Percentiles rank a stretch among this genome's conserved stretches.
Evolutionary conservation across 2,888 invertebrate species (phyloP).

Genomic region (Eupithecia centaureata): DNA sequence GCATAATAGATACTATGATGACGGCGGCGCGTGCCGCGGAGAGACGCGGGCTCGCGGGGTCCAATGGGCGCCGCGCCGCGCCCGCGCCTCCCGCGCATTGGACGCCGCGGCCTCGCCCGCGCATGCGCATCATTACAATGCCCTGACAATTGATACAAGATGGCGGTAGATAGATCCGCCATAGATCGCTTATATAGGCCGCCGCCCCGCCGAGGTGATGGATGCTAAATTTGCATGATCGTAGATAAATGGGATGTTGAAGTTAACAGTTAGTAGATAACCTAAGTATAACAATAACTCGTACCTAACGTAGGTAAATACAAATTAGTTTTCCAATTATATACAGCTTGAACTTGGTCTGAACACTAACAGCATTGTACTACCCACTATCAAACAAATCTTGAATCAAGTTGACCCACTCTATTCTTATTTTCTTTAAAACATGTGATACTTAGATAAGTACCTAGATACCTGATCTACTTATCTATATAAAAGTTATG

Average conservation of each 20-base stretch:
- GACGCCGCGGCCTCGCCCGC: constrained; percentile 40
- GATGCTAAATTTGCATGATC: constrained; percentile 48
- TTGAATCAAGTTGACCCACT: background rate
- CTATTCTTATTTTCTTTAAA: background rate
- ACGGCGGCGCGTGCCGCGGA: background rate
- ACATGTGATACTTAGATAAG: too few species aligned
- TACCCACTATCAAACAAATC: background rate
- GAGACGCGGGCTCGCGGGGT: constrained; percentile 33
- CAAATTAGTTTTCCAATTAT: background rate
- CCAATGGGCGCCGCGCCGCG: constrained; percentile 48
- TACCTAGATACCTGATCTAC: too few species aligned
- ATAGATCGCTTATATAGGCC: too few species aligned
- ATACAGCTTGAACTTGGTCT: background rate
- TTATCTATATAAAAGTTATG: too few species aligned
- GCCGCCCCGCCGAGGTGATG: constrained; percentile 46
- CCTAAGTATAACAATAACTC: background rate
- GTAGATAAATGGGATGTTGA: constrained; percentile 20
- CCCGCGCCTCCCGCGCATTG: constrained; percentile 49
- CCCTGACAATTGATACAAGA: constrained; percentile 50
- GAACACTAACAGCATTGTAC: background rate
- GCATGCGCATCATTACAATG: constrained; percentile 40
- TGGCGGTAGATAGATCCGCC: constrained; percentile 50
- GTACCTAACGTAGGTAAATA: background rate
- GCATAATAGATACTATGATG: constrained; percentile 34
- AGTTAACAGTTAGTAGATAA: constrained; percentile 86